Conservation (phyloP, 2,797 vertebrate genomes). For the Alosa sapidissima region DNA sequence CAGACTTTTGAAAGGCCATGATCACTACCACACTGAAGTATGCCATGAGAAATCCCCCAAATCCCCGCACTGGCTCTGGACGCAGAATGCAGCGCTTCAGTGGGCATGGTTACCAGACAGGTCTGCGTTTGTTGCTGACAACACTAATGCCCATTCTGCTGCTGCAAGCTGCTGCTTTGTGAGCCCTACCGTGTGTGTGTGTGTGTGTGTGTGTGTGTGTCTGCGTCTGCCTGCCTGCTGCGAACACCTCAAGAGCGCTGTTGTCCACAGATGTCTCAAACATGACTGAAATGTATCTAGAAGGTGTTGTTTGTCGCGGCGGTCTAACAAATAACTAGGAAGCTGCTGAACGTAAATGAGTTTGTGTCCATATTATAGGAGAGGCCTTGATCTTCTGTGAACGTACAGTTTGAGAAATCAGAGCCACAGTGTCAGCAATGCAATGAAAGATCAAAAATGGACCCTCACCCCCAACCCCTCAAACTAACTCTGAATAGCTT, state of each 20-base stretch:
- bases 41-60: neutral
- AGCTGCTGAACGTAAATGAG: neutral
- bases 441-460: neutral
- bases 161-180: neutral
- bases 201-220: neutral
- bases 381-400: neutral
- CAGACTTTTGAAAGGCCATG: conserved; percentile 71
- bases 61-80: neutral
- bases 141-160: neutral
- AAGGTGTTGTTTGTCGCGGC: neutral
- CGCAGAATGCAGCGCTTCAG: neutral
- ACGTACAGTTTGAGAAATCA: neutral
- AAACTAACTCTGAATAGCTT: neutral
- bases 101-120: neutral
- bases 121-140: neutral
- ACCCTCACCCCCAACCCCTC: neutral
- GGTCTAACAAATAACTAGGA: neutral
- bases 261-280: neutral
- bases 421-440: neutral
- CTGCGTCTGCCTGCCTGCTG: neutral
- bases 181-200: neutral
- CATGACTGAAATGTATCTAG: neutral
- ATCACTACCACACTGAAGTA: conserved; percentile 38
- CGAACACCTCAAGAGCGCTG: neutral
- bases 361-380: neutral